phyloP scores from a whole-genome alignment of 2,797 vertebrate genomes.

The Lophura swinhoii region DNA sequence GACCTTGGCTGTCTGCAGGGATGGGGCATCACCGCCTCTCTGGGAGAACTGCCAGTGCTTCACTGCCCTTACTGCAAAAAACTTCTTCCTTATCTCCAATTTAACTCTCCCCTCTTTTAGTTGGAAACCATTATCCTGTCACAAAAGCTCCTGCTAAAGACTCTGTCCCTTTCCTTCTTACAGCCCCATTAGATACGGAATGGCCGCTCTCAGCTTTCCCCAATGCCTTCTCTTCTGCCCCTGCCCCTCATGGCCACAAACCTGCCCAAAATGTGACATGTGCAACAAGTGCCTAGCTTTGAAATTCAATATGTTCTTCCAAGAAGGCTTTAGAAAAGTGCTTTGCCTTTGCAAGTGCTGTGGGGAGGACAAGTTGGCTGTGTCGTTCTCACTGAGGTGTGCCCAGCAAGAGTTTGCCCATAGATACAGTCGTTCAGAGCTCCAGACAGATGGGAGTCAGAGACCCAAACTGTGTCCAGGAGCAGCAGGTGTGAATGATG shows the following conservation, averaged over 20 bases:
- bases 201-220: too few species aligned
- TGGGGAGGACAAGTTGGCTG: background rate
- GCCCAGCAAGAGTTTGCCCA: background rate
- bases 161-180: too few species aligned
- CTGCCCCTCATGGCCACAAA: fast-evolving
- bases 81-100: too few species aligned
- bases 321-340: background rate
- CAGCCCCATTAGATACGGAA: too few species aligned
- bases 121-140: too few species aligned
- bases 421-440: background rate
- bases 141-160: too few species aligned
- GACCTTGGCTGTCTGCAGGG: too few species aligned
- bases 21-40: too few species aligned
- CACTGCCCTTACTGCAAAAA: too few species aligned
- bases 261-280: fast-evolving
- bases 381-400: fast-evolving
- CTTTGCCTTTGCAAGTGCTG: background rate
- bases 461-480: fast-evolving
- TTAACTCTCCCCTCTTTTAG: too few species aligned
- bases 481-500: background rate
- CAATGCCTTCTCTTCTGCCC: background rate
- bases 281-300: background rate
- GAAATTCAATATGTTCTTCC: background rate
- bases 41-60: too few species aligned
- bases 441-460: background rate